Percentiles rank a stretch among this genome's conserved stretches.
These are phyloP conservation scores for Malurus splendens DNA, from an alignment of 2,797 vertebrate genomes.

Conservation along the genomic window DNA sequence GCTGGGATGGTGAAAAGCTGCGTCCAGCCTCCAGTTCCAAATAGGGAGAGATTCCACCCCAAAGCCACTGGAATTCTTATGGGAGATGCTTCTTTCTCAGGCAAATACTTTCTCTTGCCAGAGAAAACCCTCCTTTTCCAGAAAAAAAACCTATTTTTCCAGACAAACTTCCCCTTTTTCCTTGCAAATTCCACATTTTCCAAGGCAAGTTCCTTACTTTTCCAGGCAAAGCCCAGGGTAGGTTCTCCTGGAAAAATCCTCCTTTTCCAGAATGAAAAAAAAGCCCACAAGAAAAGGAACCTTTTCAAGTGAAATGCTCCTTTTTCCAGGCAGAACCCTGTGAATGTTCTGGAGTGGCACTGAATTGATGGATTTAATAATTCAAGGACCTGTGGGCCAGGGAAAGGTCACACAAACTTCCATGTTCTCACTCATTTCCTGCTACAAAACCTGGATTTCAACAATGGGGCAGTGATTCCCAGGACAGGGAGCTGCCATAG, in stretches of 20 bases:
- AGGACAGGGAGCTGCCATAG: background rate
- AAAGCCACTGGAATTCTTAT: background rate
- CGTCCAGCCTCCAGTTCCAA: background rate
- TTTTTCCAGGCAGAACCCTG: background rate
- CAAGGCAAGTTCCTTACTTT: background rate
- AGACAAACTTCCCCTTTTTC: background rate
- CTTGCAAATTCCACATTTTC: background rate
- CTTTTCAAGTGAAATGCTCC: background rate
- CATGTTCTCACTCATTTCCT: rapidly evolving
- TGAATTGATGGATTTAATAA: background rate
- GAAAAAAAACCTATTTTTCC: background rate
- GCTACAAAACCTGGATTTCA: background rate
- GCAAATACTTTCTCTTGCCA: background rate
- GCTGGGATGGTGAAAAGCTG: background rate
- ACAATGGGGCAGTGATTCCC: background rate
- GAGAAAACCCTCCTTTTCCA: background rate
- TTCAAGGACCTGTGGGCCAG: no score
- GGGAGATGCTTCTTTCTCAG: background rate
- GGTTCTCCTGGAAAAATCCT: background rate
- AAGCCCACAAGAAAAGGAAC: no score
- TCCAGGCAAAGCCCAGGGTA: background rate
- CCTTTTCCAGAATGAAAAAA: background rate
- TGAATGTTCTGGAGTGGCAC: rapidly evolving
- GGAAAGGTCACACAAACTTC: background rate
- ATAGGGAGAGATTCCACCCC: background rate